phyloP scores from a whole-genome alignment of 2,113 vertebrate species.

The Hylia prasina region DNA sequence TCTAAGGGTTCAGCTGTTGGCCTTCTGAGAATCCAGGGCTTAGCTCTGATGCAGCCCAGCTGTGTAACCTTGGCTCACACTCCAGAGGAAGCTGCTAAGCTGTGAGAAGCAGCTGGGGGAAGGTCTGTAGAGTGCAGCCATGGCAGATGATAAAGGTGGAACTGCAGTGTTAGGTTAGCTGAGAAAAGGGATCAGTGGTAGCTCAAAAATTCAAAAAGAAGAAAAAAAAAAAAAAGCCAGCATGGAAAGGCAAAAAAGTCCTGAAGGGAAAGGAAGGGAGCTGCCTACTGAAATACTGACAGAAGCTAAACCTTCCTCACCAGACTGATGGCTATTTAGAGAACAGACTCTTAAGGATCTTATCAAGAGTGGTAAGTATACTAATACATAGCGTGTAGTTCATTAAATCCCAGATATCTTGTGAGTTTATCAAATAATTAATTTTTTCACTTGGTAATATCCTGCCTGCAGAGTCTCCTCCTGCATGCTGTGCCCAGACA shows the following conservation, averaged over 20 bases:
- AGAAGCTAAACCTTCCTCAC: background rate
- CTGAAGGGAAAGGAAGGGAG: background rate
- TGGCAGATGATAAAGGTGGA: background rate
- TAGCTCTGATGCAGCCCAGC: conserved; percentile 43
- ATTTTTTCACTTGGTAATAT: background rate
- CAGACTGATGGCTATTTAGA: background rate
- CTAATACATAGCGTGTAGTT: background rate
- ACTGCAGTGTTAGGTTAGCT: background rate
- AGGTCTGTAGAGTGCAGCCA: background rate
- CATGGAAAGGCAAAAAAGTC: background rate
- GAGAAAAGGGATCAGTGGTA: background rate
- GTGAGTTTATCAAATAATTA: background rate
- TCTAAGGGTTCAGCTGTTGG: background rate
- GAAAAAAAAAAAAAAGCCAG: background rate
- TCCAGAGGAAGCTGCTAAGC: conserved; percentile 12
- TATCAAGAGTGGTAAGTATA: background rate
- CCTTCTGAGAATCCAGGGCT: background rate
- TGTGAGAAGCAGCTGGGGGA: background rate
- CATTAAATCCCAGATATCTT: background rate
- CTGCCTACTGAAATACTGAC: background rate
- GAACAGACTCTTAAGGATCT: background rate
- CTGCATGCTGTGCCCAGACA: background rate
- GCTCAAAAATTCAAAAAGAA: background rate
- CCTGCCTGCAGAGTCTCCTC: background rate
- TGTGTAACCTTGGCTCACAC: conserved; percentile 32